phyloP scores from a whole-genome alignment of 2,888 invertebrate genomes.

The Drosophila acutilabella region DNA sequence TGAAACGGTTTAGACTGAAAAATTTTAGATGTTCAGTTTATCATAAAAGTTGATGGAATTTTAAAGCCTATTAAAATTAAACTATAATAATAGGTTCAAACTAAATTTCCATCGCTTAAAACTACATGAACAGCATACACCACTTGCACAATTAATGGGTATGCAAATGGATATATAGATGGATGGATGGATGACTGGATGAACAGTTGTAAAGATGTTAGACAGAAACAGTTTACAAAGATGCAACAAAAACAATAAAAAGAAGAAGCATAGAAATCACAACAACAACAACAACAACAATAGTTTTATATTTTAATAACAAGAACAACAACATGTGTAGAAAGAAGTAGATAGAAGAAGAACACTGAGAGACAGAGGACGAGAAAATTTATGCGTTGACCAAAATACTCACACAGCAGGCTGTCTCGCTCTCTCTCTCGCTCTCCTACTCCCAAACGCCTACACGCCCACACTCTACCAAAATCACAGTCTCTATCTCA shows the following conservation, averaged over 20 bases:
- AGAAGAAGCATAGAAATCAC: neutral
- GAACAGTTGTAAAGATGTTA: constrained; percentile 4
- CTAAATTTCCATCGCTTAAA: neutral
- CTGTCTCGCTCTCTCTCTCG: constrained; percentile 21
- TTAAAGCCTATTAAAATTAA: too few species aligned
- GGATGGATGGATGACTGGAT: constrained; percentile 1
- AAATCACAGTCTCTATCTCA: constrained; percentile 1
- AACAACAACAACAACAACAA: constrained; percentile 15
- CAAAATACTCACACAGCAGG: constrained; percentile 56
- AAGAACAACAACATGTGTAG: constrained; percentile 13
- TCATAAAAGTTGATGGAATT: too few species aligned
- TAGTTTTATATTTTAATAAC: constrained; percentile 9
- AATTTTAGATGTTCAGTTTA: too few species aligned
- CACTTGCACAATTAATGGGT: neutral
- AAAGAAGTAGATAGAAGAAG: constrained; percentile 20
- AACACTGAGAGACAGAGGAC: constrained; percentile 49
- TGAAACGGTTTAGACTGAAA: too few species aligned
- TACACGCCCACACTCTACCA: constrained; percentile 11
- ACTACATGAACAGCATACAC: neutral
- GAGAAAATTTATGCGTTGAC: constrained; percentile 34
- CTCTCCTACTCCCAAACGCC: neutral
- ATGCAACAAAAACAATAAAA: constrained; percentile 12
- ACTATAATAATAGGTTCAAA: too few species aligned
- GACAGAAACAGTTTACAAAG: neutral
- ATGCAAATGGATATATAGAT: constrained; percentile 1